These are phyloP conservation scores for Paratilapia polleni DNA, from an alignment of 2,113 vertebrate genomes.

Conservation along the genomic window DNA sequence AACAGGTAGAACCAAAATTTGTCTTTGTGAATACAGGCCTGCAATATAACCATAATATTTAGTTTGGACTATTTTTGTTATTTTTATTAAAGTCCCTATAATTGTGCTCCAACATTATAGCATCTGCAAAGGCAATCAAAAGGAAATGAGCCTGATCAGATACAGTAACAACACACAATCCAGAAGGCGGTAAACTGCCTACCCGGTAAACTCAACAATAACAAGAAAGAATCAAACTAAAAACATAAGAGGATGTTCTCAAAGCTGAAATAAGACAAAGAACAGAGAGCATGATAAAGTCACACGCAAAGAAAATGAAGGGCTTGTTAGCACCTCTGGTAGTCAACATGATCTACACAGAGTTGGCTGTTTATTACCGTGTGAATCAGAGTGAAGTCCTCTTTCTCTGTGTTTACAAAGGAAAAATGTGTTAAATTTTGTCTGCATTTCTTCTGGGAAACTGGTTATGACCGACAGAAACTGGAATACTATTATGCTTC, in stretches of 20 bases:
- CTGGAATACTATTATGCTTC: conserved; percentile 30
- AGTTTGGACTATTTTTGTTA: background rate
- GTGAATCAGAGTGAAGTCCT: conserved; percentile 4
- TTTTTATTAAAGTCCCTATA: conserved; percentile 16
- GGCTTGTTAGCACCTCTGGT: conserved; percentile 29
- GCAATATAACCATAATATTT: background rate
- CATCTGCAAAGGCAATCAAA: conserved; percentile 16
- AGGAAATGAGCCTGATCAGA: conserved; percentile 7
- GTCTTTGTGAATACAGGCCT: background rate
- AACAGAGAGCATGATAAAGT: background rate
- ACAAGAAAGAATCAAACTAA: background rate
- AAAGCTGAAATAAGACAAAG: conserved; percentile 3
- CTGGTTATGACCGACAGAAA: conserved; percentile 37
- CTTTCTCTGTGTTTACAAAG: conserved; percentile 3
- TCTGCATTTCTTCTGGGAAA: conserved; percentile 25
- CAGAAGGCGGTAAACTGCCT: background rate
- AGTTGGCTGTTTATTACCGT: conserved; percentile 10
- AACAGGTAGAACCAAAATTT: background rate
- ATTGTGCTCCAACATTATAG: background rate
- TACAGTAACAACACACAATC: background rate
- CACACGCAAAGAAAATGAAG: background rate
- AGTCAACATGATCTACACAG: background rate
- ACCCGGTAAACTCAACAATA: background rate
- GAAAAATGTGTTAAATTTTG: conserved; percentile 2
- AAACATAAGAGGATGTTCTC: background rate